A percentile compares a stretch with the other conserved stretches of the same genome.
phyloP scores from a whole-genome alignment of 2,797 vertebrate genomes.

The Channa striata region DNA sequence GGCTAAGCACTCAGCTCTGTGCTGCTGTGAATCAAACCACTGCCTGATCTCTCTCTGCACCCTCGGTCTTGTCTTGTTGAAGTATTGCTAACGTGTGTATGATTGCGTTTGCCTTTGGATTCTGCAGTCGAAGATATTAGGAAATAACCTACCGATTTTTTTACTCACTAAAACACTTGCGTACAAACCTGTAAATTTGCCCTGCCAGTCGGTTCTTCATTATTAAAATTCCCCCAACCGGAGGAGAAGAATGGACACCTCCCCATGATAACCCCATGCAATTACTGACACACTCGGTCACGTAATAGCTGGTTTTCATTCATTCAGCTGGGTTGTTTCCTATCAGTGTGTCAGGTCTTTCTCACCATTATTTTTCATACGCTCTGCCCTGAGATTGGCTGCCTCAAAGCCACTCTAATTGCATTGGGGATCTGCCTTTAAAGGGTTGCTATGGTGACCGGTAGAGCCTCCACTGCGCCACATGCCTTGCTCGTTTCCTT shows the following conservation, averaged over 20 bases:
- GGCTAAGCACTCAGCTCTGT: slow-evolving; percentile 38
- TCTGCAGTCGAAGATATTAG: slow-evolving; percentile 8
- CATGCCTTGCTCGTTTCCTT: slow-evolving; percentile 59
- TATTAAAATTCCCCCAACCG: slow-evolving; percentile 53
- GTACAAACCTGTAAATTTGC: slow-evolving; percentile 18
- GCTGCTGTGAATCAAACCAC: slow-evolving; percentile 43
- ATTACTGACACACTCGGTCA: slow-evolving; percentile 46
- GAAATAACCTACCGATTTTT: slow-evolving; percentile 6
- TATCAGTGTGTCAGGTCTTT: slow-evolving; percentile 64
- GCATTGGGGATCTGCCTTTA: slow-evolving; percentile 84
- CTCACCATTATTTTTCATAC: slow-evolving; percentile 77
- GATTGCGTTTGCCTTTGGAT: slow-evolving; percentile 38
- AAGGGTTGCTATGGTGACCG: slow-evolving; percentile 86
- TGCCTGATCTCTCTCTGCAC: slow-evolving; percentile 8
- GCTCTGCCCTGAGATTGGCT: slow-evolving; percentile 73
- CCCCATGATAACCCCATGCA: slow-evolving; percentile 35
- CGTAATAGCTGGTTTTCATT: slow-evolving; percentile 64
- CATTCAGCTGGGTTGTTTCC: slow-evolving; percentile 60
- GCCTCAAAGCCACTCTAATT: slow-evolving; percentile 83
- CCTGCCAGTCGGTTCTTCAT: slow-evolving; percentile 33
- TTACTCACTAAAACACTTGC: background rate
- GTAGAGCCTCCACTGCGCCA: slow-evolving; percentile 69
- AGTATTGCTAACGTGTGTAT: slow-evolving; percentile 25
- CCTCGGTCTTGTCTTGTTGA: slow-evolving; percentile 17
- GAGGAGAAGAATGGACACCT: slow-evolving; percentile 42